Evolutionary conservation across 2,113 vertebrate species (phyloP).

Genomic region (Nanorana parkeri): DNA sequence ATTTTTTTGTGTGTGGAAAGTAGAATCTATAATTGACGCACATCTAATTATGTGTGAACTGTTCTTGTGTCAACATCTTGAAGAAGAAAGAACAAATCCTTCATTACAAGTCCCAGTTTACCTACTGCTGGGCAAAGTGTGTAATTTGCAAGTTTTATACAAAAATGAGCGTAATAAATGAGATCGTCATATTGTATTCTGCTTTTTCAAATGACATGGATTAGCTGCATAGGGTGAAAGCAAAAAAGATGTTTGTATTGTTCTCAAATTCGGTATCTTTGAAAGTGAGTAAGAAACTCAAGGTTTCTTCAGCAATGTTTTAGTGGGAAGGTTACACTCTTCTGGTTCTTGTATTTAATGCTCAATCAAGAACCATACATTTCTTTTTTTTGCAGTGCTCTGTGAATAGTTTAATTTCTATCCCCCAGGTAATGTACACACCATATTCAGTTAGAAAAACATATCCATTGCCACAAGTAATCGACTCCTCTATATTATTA

Average conservation of each 20-base stretch:
- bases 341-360: too few relatives aligned
- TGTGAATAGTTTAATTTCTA: too few relatives aligned
- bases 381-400: too few relatives aligned
- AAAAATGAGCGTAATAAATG: slow-evolving; percentile 1
- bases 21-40: slow-evolving; percentile 1
- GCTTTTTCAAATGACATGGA: not conserved
- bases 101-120: slow-evolving; percentile 10
- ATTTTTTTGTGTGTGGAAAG: not conserved
- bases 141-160: not conserved
- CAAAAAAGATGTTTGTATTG: not conserved
- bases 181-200: not conserved
- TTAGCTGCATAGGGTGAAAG: not conserved
- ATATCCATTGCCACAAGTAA: too few relatives aligned
- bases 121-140: slow-evolving; percentile 14
- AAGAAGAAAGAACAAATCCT: slow-evolving; percentile 2
- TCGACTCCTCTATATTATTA: too few relatives aligned
- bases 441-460: too few relatives aligned
- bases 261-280: not conserved
- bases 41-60: not conserved
- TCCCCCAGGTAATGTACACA: too few relatives aligned
- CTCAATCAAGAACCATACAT: too few relatives aligned
- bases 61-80: slow-evolving; percentile 15
- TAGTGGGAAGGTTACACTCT: too few relatives aligned
- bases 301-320: not conserved
- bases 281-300: not conserved